Percentiles rank a stretch among this genome's conserved stretches.
Conservation (phyloP, 2,113 vertebrate species). For the Psettodes erumei region DNA sequence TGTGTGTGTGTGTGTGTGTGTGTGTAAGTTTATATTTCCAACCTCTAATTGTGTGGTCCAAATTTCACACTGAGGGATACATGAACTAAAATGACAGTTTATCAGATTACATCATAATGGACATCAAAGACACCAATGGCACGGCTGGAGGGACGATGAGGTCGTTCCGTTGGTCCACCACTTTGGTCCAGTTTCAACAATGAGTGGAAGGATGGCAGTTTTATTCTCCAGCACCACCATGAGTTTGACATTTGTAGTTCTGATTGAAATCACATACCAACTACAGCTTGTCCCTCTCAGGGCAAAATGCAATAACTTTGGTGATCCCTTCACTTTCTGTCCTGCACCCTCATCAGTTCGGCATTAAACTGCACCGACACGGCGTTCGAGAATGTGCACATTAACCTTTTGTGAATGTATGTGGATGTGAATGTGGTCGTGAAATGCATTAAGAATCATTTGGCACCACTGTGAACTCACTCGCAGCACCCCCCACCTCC, state of each 20-base stretch:
- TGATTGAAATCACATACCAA: too few relatives aligned
- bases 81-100: too few relatives aligned
- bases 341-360: too few relatives aligned
- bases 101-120: neutral
- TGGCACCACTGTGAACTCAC: conserved; percentile 60
- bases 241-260: neutral
- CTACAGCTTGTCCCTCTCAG: neutral
- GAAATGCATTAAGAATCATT: conserved; percentile 56
- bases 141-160: neutral
- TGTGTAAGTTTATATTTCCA: conserved; percentile 9
- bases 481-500: conserved; percentile 38
- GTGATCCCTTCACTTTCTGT: neutral
- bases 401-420: conserved; percentile 30
- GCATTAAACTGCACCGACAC: neutral
- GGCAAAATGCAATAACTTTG: neutral
- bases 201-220: neutral
- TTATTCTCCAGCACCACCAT: neutral
- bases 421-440: neutral
- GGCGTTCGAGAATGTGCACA: neutral
- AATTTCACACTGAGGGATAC: too few relatives aligned
- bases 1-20: too few relatives aligned
- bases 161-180: neutral
- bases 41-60: neutral
- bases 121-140: too few relatives aligned
- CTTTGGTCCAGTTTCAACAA: too few relatives aligned